Percentiles rank a stretch among this genome's conserved stretches.
These are phyloP conservation scores for Platichthys flesus DNA, from an alignment of 2,113 vertebrate species.

Conservation along the genomic window DNA sequence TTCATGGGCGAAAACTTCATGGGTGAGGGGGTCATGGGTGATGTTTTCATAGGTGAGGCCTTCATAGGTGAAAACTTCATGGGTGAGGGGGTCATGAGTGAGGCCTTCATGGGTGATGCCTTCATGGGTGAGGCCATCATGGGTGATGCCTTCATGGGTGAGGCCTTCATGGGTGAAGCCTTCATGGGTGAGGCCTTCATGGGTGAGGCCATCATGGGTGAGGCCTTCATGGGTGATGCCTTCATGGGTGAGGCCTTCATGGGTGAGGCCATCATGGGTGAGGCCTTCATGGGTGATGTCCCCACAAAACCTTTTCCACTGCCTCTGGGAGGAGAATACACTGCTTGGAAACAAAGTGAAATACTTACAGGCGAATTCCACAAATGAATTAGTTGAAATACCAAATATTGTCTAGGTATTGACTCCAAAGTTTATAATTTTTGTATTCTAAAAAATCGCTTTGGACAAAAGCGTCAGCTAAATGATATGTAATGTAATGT, in stretches of 20 bases:
- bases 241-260: neutral
- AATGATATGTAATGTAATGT: too few relatives aligned
- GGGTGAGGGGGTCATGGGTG: neutral
- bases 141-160: neutral
- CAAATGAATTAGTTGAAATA: neutral
- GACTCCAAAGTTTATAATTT: neutral
- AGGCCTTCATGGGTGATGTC: constrained; percentile 39
- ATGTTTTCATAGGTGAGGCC: neutral
- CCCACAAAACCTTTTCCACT: constrained; percentile 75
- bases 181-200: neutral
- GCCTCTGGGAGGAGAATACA: constrained; percentile 57
- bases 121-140: constrained; percentile 30
- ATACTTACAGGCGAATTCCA: neutral
- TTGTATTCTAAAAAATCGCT: too few relatives aligned
- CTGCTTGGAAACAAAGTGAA: constrained; percentile 66
- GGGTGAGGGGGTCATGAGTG: constrained; percentile 16
- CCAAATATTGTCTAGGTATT: neutral
- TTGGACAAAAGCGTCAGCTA: too few relatives aligned
- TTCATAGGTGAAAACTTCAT: constrained; percentile 9
- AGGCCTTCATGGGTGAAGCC: neutral
- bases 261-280: neutral
- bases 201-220: constrained; percentile 5
- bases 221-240: constrained; percentile 1
- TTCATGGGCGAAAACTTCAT: too few relatives aligned
- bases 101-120: neutral